Conservation (phyloP, 2,888 invertebrate species). For the Penaeus monodon region DNA sequence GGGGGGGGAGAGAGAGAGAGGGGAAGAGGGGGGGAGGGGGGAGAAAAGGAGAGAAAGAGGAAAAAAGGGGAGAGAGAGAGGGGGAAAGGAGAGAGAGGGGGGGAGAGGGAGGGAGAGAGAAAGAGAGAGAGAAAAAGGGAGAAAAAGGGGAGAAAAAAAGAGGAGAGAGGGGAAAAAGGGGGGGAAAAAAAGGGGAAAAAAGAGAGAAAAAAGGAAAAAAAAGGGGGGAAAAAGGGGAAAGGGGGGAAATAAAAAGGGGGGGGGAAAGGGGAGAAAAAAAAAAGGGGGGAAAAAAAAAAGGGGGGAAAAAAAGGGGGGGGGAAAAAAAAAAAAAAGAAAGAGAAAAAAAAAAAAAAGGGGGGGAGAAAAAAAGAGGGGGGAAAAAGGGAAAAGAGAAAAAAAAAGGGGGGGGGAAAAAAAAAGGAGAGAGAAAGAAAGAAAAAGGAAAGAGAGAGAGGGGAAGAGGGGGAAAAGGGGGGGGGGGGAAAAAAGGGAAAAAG, state of each 20-base stretch:
- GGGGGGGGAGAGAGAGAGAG: too few relatives aligned
- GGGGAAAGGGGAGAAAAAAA: background rate
- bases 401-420: background rate
- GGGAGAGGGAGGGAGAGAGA: too few relatives aligned
- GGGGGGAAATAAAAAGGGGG: background rate
- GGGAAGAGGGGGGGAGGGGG: too few relatives aligned
- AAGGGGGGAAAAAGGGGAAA: background rate
- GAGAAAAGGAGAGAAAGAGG: accelerated
- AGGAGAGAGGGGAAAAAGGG: too few relatives aligned
- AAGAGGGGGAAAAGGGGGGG: background rate
- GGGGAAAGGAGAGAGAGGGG: too few relatives aligned
- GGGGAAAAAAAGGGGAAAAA: too few relatives aligned
- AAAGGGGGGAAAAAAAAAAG: background rate
- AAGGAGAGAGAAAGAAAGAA: background rate
- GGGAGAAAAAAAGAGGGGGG: background rate
- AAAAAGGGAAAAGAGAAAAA: too few relatives aligned
- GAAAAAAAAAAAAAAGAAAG: background rate
- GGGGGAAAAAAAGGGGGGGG: background rate
- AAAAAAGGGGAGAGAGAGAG: too few relatives aligned
- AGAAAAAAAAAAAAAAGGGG: background rate
- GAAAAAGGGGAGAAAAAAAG: too few relatives aligned
- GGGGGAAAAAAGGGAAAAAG: background rate
- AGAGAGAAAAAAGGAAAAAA: too few relatives aligned
- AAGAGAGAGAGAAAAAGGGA: too few relatives aligned
- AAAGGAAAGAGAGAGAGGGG: background rate